A percentile compares a stretch with the other conserved stretches of the same genome.
Conservation (phyloP, 2,888 invertebrate species). For the Nemotelus nigrinus region DNA sequence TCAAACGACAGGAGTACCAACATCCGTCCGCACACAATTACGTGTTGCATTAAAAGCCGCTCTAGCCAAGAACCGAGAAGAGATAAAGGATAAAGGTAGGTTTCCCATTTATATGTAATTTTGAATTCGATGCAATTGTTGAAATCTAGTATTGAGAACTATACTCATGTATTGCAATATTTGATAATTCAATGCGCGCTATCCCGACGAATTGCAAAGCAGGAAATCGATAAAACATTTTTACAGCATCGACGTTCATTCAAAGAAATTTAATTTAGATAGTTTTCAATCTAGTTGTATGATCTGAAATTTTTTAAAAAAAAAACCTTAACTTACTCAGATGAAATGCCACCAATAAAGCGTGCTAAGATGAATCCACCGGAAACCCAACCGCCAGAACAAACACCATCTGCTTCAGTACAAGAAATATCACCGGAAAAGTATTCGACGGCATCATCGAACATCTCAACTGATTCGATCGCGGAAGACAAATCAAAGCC, state of each 20-base stretch:
- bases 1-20: slow-evolving; percentile 63
- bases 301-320: background rate
- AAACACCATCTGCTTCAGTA: slow-evolving; percentile 49
- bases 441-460: slow-evolving; percentile 52
- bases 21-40: slow-evolving; percentile 62
- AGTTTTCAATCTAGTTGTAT: background rate
- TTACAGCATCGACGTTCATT: background rate
- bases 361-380: slow-evolving; percentile 51
- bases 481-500: slow-evolving; percentile 40
- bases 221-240: too few relatives aligned
- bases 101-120: background rate
- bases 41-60: slow-evolving; percentile 61
- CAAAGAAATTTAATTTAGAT: background rate
- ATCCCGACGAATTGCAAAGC: background rate
- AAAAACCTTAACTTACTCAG: slow-evolving; percentile 30
- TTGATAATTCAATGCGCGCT: too few relatives aligned
- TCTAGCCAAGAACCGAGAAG: slow-evolving; percentile 60
- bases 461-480: slow-evolving; percentile 52
- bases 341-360: slow-evolving; percentile 54
- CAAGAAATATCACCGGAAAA: slow-evolving; percentile 52
- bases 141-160: background rate
- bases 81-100: slow-evolving; percentile 60
- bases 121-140: background rate
- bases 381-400: slow-evolving; percentile 35
- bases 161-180: too few relatives aligned